Evolutionary conservation across 2,113 vertebrate species (phyloP), one percentile per base, ranked within the genome.

Genomic region (Tachuris rubrigastra): DNA sequence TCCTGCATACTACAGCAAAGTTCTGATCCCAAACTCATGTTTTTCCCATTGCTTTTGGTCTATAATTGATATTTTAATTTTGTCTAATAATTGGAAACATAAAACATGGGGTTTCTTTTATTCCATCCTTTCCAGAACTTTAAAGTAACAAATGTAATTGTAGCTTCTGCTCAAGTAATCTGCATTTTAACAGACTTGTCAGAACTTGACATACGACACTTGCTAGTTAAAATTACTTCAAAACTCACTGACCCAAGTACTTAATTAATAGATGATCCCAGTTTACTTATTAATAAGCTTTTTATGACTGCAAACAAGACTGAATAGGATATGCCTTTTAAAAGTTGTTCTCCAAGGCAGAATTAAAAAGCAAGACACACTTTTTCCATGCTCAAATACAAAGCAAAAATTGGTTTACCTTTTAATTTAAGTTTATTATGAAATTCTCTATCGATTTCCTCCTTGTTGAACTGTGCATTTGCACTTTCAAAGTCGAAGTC

Each of bases 401-500:
- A 66, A 92, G 90, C 59, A 96, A 77, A 75, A 49, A 63, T 33
- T n/a, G 44, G 11, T 8, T 74, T 97, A 99, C 99, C 99, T 99
- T 99, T 99, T 90, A 99, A 98, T 93, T 99, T 99, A 67, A 99
- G 99, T 95, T 99, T 99, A 98, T 97, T 99, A 96, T 99, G 99
- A 87, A 99, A 99, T 96, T 99, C 99, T 88, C 99, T 98, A 97
- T 99, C 99, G 15, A 99, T 99, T 95, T 99, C 99, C 46, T 99
- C 99, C 95, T 99, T 99, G 97, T 99, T 99, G 97, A 99, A 99
- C 65, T 99, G 99, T 7, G 99, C 99, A 53, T 99, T 99, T 85
- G 99, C 99, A 83, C 98, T 99, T 98, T 99, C 99, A 89, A 99
- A 99, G 98, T 99, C 99, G 85, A 99, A 99, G 97, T 99, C 99